phyloP scores from a whole-genome alignment of 2,888 invertebrate genomes.

The Brachyptera risi region DNA sequence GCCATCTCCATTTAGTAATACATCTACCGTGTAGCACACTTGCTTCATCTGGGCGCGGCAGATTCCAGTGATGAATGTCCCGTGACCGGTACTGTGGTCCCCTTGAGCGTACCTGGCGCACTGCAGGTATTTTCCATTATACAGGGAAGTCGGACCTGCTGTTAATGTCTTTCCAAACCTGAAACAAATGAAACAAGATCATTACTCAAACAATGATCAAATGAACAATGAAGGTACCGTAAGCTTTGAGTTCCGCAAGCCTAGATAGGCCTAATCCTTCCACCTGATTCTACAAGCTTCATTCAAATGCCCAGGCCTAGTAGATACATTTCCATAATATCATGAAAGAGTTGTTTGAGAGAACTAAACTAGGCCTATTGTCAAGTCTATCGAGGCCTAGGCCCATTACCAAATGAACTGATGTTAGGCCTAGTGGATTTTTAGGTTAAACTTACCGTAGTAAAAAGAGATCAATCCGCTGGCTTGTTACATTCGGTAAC shows the following conservation, averaged over 20 bases:
- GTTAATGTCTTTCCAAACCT: neutral
- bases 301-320: neutral
- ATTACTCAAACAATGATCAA: too few species aligned
- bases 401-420: neutral
- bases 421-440: neutral
- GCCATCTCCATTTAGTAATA: constrained; percentile 15
- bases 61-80: constrained; percentile 17
- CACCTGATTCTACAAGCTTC: too few species aligned
- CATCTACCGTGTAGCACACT: constrained; percentile 26
- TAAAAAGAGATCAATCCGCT: neutral
- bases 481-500: neutral
- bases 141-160: neutral
- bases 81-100: too few species aligned
- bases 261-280: too few species aligned
- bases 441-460: neutral
- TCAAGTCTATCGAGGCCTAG: neutral
- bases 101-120: neutral
- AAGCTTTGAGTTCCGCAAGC: too few species aligned
- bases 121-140: constrained; percentile 3
- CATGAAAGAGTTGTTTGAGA: too few species aligned
- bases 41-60: constrained; percentile 27
- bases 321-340: too few species aligned
- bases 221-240: too few species aligned
- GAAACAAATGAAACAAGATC: too few species aligned
- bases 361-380: neutral